Base-by-base conservation (phyloP, 2,113 vertebrate species). In the Glaucidium brasilianum region DNA sequence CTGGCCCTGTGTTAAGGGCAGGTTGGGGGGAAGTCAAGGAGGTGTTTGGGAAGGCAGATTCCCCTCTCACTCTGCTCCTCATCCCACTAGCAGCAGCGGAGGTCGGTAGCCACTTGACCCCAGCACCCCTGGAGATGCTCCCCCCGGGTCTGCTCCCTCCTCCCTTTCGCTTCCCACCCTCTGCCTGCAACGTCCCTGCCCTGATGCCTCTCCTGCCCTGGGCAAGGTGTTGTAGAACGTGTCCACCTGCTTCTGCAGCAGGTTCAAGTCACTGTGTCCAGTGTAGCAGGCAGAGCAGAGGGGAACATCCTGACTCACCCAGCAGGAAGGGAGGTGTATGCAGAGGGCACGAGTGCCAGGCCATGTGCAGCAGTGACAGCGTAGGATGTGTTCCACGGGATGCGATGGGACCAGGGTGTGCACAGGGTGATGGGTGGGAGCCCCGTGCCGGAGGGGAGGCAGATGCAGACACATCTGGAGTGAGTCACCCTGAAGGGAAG, bases 351-450 rank as follows among this genome's bases (percentile, higher is more conserved):
- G n/a, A 52, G 22, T 10, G 32, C n/a, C 50, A 17, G 68, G 35
- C 45, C 5, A 2, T 6, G 29, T 26, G 50, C 59, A 80, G 50
- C 29, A 37, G 25, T 41, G 23, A 25, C 32, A 43, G 85, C 0
- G 0, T 56, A 66, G 47, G 45, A 43, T 72, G 58, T 4, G 0
- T 0, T 5, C 62, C 63, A 15, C 0, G 11, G 83, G 50, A 37
- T 59, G n/a, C 2, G 0, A 0, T 29, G 47, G 50, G 75, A 14
- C 27, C 2, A 0, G 37, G 27, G 10, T 39, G 30, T 39, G 66
- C 49, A 0, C 8, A 12, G 74, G 34, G 22, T 34, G 64, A 27
- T 23, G 53, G 50, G 49, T 47, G 43, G 34, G 43, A 71, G 30
- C 52, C 74, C 41, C 47, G 1, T 8, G 68, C 8, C 3, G 4